These are phyloP conservation scores for Saccopteryx leptura DNA, from an alignment of 2,113 vertebrate genomes.

Conservation along the genomic window DNA sequence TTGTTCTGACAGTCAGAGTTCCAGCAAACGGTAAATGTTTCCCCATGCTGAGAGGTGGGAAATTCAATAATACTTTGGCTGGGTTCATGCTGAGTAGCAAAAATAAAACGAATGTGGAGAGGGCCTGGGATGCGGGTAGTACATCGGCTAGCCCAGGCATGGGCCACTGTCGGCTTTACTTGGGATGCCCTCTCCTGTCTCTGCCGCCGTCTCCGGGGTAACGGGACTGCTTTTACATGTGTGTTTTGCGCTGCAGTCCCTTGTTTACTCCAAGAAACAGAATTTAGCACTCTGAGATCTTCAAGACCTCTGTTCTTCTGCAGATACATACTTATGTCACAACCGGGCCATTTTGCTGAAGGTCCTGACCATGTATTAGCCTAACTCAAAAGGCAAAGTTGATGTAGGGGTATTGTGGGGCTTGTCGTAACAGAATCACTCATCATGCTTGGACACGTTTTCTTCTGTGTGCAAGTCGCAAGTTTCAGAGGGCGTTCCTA, in stretches of 20 bases:
- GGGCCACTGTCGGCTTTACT: slow-evolving; percentile 54
- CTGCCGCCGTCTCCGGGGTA: slow-evolving; percentile 42
- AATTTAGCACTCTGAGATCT: slow-evolving; percentile 46
- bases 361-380: not conserved
- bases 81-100: slow-evolving; percentile 79
- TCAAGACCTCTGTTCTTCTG: not conserved
- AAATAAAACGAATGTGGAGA: slow-evolving; percentile 80
- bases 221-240: not conserved
- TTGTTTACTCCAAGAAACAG: slow-evolving; percentile 47
- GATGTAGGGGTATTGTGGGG: not conserved
- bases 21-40: slow-evolving; percentile 75
- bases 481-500: not conserved
- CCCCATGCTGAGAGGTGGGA: slow-evolving; percentile 80
- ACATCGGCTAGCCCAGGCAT: slow-evolving; percentile 66
- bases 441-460: not conserved
- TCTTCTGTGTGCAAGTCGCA: not conserved
- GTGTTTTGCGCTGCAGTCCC: not conserved
- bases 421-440: not conserved
- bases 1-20: slow-evolving; percentile 78
- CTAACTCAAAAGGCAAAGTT: not conserved
- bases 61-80: slow-evolving; percentile 83
- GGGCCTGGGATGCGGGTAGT: slow-evolving; percentile 42
- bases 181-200: not conserved
- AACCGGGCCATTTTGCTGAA: not conserved
- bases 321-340: not conserved